Percentiles rank a stretch among this genome's conserved stretches.
These are phyloP conservation scores for Neodiprion fabricii DNA, from an alignment of 1,140 invertebrate species.

Conservation along the genomic window DNA sequence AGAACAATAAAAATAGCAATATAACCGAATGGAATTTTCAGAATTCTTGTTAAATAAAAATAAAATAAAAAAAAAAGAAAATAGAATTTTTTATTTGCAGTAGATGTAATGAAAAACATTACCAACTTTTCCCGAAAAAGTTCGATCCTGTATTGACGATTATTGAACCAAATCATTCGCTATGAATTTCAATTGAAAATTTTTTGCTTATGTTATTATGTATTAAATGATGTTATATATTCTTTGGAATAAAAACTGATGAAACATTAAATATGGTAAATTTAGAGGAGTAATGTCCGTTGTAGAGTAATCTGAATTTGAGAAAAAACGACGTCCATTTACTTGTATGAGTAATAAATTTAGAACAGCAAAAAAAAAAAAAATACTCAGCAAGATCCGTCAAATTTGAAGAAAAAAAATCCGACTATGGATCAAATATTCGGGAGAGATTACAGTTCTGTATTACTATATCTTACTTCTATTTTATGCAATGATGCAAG, in stretches of 20 bases:
- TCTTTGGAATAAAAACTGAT: neutral
- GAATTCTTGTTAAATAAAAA: too few relatives aligned
- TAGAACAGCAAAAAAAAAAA: neutral
- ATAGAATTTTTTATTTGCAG: too few relatives aligned
- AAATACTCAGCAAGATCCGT: constrained; percentile 11
- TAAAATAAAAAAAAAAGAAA: too few relatives aligned
- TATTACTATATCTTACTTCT: too few relatives aligned
- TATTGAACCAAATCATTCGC: constrained; percentile 10
- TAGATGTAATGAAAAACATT: constrained; percentile 14
- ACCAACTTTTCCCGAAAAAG: constrained; percentile 28
- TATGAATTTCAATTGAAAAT: neutral
- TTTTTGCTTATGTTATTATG: constrained; percentile 1
- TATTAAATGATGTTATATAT: constrained; percentile 1
- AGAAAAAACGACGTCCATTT: neutral
- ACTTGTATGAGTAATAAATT: neutral
- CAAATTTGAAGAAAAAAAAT: neutral
- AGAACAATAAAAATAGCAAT: too few relatives aligned
- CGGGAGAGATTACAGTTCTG: too few relatives aligned
- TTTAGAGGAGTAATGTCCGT: neutral
- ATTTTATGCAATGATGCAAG: neutral
- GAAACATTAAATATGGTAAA: constrained; percentile 8
- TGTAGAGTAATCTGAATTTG: too few relatives aligned
- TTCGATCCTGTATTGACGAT: constrained; percentile 17
- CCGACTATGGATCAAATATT: too few relatives aligned
- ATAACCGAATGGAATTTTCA: too few relatives aligned